Base-by-base conservation (phyloP, 2,113 vertebrate species). In the Notothenia rossii region DNA sequence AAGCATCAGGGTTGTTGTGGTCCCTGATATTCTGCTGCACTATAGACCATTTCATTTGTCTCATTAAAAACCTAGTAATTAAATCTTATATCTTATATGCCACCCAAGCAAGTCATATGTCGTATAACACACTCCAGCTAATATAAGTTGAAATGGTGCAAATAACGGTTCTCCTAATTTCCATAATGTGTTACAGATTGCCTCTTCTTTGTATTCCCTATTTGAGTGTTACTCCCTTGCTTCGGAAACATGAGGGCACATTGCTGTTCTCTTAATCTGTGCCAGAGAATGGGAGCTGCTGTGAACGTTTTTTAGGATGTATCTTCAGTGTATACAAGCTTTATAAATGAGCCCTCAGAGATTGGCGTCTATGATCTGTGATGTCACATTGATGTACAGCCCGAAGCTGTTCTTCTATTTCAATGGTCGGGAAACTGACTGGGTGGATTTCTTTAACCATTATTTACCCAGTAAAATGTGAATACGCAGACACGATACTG, bases 351-450 rank as follows among this genome's bases (percentile, higher is more conserved):
- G 91, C 90, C 92, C 89, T 86, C 63, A 20, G 91, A 91, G 92
- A 93, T 85, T 81, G 58, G 6, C 1, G 76, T 71, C 86, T 91
- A 86, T 92, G 88, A 93, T 92, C 86, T 86, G 74, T 84, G 86
- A 92, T 92, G 91, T 90, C 86, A 93, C 88, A 89, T 83, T 92
- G 91, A 92, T 93, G 90, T 92, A 92, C 84, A 91, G 92, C 92
- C 89, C 10, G 72, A 33, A 92, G 92, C 92, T 81, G 77, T 92
- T 92, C 92, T 88, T 85, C 89, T 88, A 86, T 86, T 89, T 88
- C 92, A 91, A 81, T 91, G 84, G 79, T 81, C 75, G 64, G 77
- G 73, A 90, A 92, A 86, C 82, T 79, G 72, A 61, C 83, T 89
- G 72, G 66, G 84, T 88, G 82, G 81, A 89, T 83, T 83, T 92